These are phyloP conservation scores for Ataeniobius toweri DNA, from an alignment of 2,797 vertebrate species.

Conservation along the genomic window DNA sequence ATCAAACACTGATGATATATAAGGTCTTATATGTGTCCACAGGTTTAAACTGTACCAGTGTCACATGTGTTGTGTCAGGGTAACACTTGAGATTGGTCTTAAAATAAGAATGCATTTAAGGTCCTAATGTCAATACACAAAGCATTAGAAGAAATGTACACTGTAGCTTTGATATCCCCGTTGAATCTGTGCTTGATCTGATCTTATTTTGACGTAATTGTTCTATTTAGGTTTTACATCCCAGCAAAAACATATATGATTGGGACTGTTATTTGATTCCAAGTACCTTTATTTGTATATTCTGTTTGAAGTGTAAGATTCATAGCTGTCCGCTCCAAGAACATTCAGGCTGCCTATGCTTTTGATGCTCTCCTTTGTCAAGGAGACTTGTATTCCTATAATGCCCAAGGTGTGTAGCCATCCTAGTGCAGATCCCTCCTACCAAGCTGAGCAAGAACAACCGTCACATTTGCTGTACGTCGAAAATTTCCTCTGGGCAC, in stretches of 20 bases:
- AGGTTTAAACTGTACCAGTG: not conserved
- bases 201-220: not conserved
- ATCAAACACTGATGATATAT: no score
- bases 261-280: not conserved
- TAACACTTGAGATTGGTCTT: not conserved
- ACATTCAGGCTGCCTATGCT: slow-evolving; percentile 20
- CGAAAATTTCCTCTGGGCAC: slow-evolving; percentile 45
- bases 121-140: not conserved
- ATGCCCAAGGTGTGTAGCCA: slow-evolving; percentile 39
- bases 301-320: slow-evolving; percentile 2
- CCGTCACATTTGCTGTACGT: slow-evolving; percentile 48
- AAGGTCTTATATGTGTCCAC: not conserved
- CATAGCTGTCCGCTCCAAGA: slow-evolving; percentile 27
- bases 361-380: slow-evolving; percentile 19
- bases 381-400: slow-evolving; percentile 49
- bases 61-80: not conserved
- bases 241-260: not conserved
- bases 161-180: not conserved
- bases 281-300: not conserved
- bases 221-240: not conserved
- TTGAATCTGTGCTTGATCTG: not conserved
- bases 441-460: slow-evolving; percentile 29
- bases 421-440: slow-evolving; percentile 21
- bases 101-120: not conserved
- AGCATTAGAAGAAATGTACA: not conserved